Conservation (phyloP, 2,113 vertebrate genomes). For the Hippocampus guttulatus region DNA sequence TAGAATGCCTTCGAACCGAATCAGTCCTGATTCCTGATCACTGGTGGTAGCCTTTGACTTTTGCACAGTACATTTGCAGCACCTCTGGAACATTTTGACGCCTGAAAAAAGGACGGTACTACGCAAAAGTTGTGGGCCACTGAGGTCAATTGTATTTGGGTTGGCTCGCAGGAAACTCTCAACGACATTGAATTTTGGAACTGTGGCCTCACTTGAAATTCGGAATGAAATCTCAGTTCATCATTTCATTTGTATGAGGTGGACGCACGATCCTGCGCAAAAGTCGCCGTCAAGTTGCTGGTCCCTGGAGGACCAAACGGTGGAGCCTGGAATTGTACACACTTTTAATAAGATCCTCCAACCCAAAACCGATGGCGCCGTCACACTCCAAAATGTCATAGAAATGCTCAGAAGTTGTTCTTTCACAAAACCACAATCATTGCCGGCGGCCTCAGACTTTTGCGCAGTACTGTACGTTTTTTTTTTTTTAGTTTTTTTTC, state of each 20-base stretch:
- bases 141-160: no score
- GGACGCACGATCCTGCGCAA: constrained; percentile 20
- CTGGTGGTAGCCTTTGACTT: neutral
- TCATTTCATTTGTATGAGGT: constrained; percentile 58
- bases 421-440: neutral
- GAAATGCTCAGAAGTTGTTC: neutral
- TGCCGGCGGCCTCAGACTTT: neutral
- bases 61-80: neutral
- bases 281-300: neutral
- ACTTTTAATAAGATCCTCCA: neutral
- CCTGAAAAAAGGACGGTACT: neutral
- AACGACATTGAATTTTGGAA: no score
- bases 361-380: neutral
- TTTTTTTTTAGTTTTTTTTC: neutral
- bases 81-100: neutral
- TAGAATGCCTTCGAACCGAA: neutral
- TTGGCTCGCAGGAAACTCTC: no score
- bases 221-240: constrained; percentile 30
- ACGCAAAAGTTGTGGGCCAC: constrained; percentile 12
- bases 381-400: neutral
- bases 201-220: constrained; percentile 10
- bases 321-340: neutral
- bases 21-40: neutral
- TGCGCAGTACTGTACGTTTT: neutral
- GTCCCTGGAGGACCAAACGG: neutral